Percentiles rank a stretch among this genome's conserved stretches.
phyloP scores from a whole-genome alignment of 2,113 vertebrate genomes.

The Trichomycterus rosablanca region DNA sequence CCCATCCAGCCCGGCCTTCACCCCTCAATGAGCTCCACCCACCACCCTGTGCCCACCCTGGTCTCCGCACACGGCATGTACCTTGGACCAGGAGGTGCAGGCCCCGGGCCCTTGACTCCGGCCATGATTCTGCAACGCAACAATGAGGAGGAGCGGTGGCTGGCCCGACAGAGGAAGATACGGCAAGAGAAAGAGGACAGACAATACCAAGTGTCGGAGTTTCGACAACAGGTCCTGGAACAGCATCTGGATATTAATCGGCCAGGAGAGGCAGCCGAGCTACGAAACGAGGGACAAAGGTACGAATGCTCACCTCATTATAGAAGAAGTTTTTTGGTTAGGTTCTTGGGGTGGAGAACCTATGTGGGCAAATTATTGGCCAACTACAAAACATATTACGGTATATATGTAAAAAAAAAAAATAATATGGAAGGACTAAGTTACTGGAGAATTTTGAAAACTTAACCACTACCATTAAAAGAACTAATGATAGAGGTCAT shows the following conservation, averaged over 20 bases:
- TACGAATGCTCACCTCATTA: constrained; percentile 43
- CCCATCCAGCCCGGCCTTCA: constrained; percentile 81
- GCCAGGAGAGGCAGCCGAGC: constrained; percentile 68
- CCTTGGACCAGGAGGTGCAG: constrained; percentile 70
- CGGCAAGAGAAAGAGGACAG: constrained; percentile 96
- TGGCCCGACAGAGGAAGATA: constrained; percentile 88
- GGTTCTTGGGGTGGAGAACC: no score
- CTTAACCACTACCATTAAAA: no score
- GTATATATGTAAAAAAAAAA: no score
- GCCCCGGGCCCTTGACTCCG: constrained; percentile 61
- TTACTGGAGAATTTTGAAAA: no score
- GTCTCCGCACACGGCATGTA: constrained; percentile 81
- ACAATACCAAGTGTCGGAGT: constrained; percentile 95
- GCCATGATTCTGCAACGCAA: constrained; percentile 83
- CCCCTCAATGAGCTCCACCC: constrained; percentile 63
- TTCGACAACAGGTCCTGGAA: constrained; percentile 94
- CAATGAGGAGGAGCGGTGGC: constrained; percentile 96
- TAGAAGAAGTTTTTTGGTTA: no score
- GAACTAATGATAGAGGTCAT: no score
- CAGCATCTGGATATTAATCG: constrained; percentile 92
- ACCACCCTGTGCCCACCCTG: constrained; percentile 80
- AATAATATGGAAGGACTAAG: no score
- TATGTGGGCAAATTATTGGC: no score
- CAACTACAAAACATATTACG: no score
- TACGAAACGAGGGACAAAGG: constrained; percentile 81